These are phyloP conservation scores for Brachyopa scutellaris DNA, from an alignment of 2,888 invertebrate genomes.

Conservation along the genomic window DNA sequence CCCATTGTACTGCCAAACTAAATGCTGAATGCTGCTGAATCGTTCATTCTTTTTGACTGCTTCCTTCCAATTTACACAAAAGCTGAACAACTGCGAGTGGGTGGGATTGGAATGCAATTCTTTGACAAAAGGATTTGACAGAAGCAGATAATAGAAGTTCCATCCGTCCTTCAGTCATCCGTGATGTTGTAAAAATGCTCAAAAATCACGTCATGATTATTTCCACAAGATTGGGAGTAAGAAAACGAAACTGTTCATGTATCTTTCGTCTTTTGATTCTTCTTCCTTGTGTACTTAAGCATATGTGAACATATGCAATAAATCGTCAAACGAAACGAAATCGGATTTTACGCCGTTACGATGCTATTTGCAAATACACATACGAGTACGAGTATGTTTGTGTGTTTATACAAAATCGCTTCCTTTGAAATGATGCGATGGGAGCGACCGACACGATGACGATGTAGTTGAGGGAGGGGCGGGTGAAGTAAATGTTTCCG, in stretches of 20 bases:
- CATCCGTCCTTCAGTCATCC: constrained; percentile 26
- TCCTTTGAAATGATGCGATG: constrained; percentile 31
- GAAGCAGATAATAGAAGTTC: constrained; percentile 58
- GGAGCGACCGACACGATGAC: neutral
- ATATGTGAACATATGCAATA: constrained; percentile 69
- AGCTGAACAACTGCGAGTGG: neutral
- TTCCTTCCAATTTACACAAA: constrained; percentile 32
- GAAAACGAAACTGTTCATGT: neutral
- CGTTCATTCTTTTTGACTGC: constrained; percentile 5
- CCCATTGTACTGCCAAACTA: constrained; percentile 22
- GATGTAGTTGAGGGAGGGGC: neutral
- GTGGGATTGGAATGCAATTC: constrained; percentile 26
- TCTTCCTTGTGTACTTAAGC: constrained; percentile 42
- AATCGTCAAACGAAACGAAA: constrained; percentile 72
- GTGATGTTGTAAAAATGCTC: constrained; percentile 52
- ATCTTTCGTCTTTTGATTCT: neutral
- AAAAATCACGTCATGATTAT: constrained; percentile 68
- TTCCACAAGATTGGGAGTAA: constrained; percentile 56
- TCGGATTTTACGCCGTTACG: constrained; percentile 67
- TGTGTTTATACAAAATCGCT: constrained; percentile 13
- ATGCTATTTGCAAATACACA: constrained; percentile 61
- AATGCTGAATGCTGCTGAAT: constrained; percentile 29
- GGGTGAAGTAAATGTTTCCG: constrained; percentile 52
- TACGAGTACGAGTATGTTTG: no score
- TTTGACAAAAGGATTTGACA: constrained; percentile 52